phyloP scores from a whole-genome alignment of 2,797 vertebrate species.

The Pangasius djambal region DNA sequence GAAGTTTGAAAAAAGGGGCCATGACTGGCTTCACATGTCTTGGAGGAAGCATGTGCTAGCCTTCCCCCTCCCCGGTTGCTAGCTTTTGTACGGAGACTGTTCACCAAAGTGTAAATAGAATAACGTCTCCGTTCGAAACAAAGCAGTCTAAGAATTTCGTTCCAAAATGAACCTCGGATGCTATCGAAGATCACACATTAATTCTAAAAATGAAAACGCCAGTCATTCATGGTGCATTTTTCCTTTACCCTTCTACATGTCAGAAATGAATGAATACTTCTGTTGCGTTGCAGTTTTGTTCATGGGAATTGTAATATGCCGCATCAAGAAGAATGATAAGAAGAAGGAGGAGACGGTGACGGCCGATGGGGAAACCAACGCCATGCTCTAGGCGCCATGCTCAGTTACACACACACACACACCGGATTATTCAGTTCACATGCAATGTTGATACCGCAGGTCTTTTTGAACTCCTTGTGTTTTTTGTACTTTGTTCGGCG shows the following conservation, averaged over 20 bases:
- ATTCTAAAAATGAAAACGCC: background rate
- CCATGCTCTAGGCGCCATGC: constrained; percentile 64
- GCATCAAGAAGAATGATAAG: constrained; percentile 56
- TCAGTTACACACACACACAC: background rate
- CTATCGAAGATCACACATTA: background rate
- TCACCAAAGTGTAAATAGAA: background rate
- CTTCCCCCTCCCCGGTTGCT: background rate
- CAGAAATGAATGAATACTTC: background rate
- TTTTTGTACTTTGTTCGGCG: background rate
- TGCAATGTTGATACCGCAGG: background rate
- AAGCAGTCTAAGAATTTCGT: background rate
- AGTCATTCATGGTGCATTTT: background rate
- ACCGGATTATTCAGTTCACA: constrained; percentile 16
- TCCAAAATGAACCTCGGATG: background rate
- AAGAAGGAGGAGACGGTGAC: constrained; percentile 1
- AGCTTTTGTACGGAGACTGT: background rate
- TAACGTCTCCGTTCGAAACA: background rate
- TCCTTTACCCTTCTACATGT: background rate
- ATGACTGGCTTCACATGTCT: background rate
- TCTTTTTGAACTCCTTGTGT: background rate
- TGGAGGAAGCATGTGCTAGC: background rate
- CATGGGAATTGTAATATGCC: constrained; percentile 65
- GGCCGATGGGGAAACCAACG: constrained; percentile 56
- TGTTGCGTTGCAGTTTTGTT: constrained; percentile 63
- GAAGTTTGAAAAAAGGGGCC: background rate